A percentile compares a stretch with the other conserved stretches of the same genome.
Evolutionary conservation across 2,797 vertebrate species (phyloP).

Genomic region (Falco cherrug): DNA sequence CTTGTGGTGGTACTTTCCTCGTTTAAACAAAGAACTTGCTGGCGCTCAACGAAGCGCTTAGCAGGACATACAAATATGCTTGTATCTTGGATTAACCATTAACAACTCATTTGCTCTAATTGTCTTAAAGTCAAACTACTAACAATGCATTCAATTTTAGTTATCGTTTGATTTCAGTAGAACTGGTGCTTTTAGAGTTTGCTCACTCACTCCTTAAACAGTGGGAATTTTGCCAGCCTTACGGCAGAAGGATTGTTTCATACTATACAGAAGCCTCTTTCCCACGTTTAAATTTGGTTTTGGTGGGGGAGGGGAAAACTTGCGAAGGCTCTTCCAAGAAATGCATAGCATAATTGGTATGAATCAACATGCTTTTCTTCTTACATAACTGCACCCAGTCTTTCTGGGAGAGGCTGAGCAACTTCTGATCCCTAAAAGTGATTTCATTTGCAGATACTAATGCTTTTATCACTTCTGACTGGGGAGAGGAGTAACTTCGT

Average conservation of each 20-base stretch:
- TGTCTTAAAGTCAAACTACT: no score
- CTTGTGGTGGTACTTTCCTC: no score
- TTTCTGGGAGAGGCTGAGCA: slow-evolving; percentile 15
- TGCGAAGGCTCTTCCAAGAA: slow-evolving; percentile 13
- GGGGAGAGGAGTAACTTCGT: background rate
- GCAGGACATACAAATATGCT: no score
- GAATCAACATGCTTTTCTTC: slow-evolving; percentile 40
- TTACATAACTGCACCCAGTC: background rate
- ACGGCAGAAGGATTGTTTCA: background rate
- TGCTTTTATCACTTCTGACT: slow-evolving; percentile 29
- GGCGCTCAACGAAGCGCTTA: no score
- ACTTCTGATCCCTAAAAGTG: slow-evolving; percentile 33
- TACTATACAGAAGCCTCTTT: background rate
- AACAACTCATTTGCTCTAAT: no score
- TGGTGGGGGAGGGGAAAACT: background rate
- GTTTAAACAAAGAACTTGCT: no score
- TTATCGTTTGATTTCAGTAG: background rate
- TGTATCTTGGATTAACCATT: no score
- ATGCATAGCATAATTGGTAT: slow-evolving; percentile 39
- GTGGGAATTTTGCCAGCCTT: background rate
- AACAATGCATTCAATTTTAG: no score
- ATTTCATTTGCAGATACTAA: slow-evolving; percentile 24
- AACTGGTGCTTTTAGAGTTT: background rate
- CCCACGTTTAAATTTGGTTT: background rate
- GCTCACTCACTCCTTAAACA: background rate